These are phyloP conservation scores for Bombus consobrinus DNA, from an alignment of 1,140 invertebrate species.

Conservation along the genomic window DNA sequence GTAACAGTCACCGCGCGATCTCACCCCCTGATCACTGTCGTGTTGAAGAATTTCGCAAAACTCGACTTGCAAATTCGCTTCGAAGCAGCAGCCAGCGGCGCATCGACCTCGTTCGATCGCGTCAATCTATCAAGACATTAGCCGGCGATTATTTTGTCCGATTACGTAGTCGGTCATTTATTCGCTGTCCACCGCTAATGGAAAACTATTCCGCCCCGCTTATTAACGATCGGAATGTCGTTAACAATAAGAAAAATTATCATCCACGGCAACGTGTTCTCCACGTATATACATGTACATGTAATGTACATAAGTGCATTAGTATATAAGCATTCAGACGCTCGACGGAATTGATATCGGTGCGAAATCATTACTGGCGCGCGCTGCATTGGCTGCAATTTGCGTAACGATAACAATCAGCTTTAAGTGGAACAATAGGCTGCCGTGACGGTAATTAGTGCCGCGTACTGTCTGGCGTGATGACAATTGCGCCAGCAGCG, in stretches of 20 bases:
- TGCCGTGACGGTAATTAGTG: slow-evolving; percentile 70
- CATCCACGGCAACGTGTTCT: background rate
- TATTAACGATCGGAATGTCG: slow-evolving; percentile 52
- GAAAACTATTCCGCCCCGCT: slow-evolving; percentile 38
- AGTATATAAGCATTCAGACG: background rate
- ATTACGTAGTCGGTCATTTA: slow-evolving; percentile 47
- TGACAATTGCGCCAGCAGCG: slow-evolving; percentile 65
- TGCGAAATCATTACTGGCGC: slow-evolving; percentile 68
- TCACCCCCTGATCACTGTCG: too few species aligned
- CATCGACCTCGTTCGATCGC: slow-evolving; percentile 48
- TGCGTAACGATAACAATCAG: slow-evolving; percentile 71
- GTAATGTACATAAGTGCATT: background rate
- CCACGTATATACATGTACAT: background rate
- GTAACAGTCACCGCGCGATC: background rate
- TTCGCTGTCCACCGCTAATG: slow-evolving; percentile 25
- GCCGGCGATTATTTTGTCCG: slow-evolving; percentile 44
- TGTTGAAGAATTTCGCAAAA: background rate
- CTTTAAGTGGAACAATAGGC: slow-evolving; percentile 70
- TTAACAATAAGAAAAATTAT: slow-evolving; percentile 46
- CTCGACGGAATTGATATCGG: slow-evolving; percentile 63
- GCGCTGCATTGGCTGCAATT: slow-evolving; percentile 68
- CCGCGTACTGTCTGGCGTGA: slow-evolving; percentile 67
- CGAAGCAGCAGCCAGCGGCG: slow-evolving; percentile 1
- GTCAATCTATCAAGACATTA: slow-evolving; percentile 43
- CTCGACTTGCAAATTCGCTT: slow-evolving; percentile 8